Conservation (phyloP, 2,888 invertebrate genomes). For the Dermolepida albohirtum region DNA sequence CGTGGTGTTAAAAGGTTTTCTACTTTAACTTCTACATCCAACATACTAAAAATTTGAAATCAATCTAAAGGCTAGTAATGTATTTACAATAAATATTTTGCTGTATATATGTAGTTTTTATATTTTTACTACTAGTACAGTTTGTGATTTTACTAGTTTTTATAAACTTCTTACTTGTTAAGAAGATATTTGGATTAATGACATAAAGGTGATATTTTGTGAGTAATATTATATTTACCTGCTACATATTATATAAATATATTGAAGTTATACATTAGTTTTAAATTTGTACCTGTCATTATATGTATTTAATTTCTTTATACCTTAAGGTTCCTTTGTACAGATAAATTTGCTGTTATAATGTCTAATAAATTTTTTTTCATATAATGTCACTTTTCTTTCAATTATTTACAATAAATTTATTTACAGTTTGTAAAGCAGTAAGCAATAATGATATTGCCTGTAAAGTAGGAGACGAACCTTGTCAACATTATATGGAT, state of each 20-base stretch:
- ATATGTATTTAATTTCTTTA: neutral
- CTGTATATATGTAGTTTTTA: slow-evolving; percentile 18
- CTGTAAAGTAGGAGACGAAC: no score
- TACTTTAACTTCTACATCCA: neutral
- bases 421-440: no score
- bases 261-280: slow-evolving; percentile 8
- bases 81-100: slow-evolving; percentile 1
- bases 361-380: slow-evolving; percentile 5
- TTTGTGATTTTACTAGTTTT: slow-evolving; percentile 16
- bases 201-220: slow-evolving; percentile 13
- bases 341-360: neutral
- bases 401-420: no score
- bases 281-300: slow-evolving; percentile 18
- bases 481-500: no score
- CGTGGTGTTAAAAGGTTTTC: no score
- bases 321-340: slow-evolving; percentile 6
- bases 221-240: slow-evolving; percentile 3
- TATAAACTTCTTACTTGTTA: neutral
- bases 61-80: slow-evolving; percentile 27
- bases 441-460: no score
- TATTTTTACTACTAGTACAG: slow-evolving; percentile 7
- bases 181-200: slow-evolving; percentile 6
- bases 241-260: slow-evolving; percentile 9
- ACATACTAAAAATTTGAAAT: neutral
- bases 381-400: neutral